These are phyloP conservation scores for Enteromius treurensis DNA, from an alignment of 2,797 vertebrate genomes.

Conservation along the genomic window DNA sequence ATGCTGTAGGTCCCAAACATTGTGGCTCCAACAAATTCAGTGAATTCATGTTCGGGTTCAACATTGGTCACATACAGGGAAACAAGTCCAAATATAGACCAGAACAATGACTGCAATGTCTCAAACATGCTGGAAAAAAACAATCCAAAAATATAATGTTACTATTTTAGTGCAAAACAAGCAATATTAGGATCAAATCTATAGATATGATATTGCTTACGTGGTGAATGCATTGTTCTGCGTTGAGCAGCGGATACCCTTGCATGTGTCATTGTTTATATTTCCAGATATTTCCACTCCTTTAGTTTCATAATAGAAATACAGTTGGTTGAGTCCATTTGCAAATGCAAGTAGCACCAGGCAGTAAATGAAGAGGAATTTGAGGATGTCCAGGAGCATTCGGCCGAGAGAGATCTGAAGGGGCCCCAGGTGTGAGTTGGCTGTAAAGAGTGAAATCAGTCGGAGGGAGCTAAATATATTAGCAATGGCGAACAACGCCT, in stretches of 20 bases:
- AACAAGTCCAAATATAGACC: constrained; percentile 98
- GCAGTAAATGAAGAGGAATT: constrained; percentile 99
- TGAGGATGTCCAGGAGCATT: constrained; percentile 97
- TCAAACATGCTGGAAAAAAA: constrained; percentile 89
- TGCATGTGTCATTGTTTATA: constrained; percentile 78
- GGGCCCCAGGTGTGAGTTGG: constrained; percentile 97
- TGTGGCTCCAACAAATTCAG: constrained; percentile 96
- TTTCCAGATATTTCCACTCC: constrained; percentile 51
- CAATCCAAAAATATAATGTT: background rate
- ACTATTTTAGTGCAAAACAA: background rate
- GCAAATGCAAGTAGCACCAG: constrained; percentile 95
- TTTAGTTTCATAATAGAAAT: constrained; percentile 95
- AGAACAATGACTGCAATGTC: constrained; percentile 96
- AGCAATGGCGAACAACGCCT: constrained; percentile 96
- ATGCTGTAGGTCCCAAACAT: constrained; percentile 99
- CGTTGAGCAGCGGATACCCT: constrained; percentile 94
- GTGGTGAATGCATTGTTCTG: constrained; percentile 99
- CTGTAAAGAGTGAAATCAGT: constrained; percentile 96
- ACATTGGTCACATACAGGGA: constrained; percentile 97
- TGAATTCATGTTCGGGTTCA: constrained; percentile 91
- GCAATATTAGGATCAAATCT: background rate
- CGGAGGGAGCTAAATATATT: constrained; percentile 98
- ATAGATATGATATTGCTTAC: constrained; percentile 78
- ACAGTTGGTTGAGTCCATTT: constrained; percentile 96
- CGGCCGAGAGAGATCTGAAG: constrained; percentile 96